Base-by-base conservation (phyloP, 2,113 vertebrate species). In the Nothoprocta pentlandii region DNA sequence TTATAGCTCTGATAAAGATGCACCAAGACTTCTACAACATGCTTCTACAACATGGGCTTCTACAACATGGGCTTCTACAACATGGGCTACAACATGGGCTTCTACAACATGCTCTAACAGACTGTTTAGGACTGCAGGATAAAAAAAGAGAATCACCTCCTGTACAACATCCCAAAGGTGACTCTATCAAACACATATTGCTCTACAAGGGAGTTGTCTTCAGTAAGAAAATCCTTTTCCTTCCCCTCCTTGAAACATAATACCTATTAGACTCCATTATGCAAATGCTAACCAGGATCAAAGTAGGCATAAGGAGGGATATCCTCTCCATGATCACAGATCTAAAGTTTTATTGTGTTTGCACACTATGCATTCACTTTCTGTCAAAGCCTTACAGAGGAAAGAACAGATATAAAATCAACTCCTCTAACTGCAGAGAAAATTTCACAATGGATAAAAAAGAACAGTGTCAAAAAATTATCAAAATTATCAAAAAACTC, bases 1-100 rank as follows among this genome's bases (percentile, higher is more conserved):
- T 78, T 71, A 85, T 44, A 79, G n/a, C 42, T 67, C n/a, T 68
- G 56, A 91, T 59, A 81, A 94, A 42, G 69, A 92, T 25, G 74
- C 47, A 87, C n/a, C 36, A 80, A 78, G 69, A 36, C 21, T 23
- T 46, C 13, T 46, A 42, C 66, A 63, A 77, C 23, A 67, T 23
- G 28, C 51, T 85, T 34, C 34, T 34, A 34, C 34, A 34, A 34
- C 34, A 34, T 44, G 36, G 36, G 36, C 21, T 23, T 47, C 13
- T 47, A 42, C 66, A 64, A 69, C 25, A 68, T 23, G 28, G 36
- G 36, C 21, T 23, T 47, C 13, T 47, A 42, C 66, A 64, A 69
- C 25, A 68, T 23, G 28, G 34, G 34, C 34, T 34, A 34, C 34
- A 34, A 34, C 34, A 34, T 44, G 36, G 36, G 36, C 21, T 23